These are phyloP conservation scores for Fragum whitleyi DNA, from an alignment of 2,888 invertebrate genomes.

Conservation along the genomic window DNA sequence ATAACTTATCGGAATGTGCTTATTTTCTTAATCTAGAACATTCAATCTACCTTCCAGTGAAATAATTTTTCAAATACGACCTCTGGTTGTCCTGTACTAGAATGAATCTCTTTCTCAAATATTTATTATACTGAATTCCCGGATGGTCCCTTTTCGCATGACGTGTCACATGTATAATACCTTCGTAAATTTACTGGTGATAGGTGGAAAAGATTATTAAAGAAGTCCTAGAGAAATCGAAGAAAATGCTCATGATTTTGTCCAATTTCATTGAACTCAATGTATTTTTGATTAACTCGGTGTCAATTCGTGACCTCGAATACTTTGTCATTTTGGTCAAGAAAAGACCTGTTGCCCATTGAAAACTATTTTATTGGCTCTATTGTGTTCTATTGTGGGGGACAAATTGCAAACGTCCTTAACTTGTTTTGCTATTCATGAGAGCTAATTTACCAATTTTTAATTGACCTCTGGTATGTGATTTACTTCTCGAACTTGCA, in stretches of 20 bases:
- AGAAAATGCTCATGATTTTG: not conserved
- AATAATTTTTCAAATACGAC: too few relatives aligned
- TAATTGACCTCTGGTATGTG: not conserved
- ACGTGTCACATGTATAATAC: too few relatives aligned
- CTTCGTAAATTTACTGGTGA: too few relatives aligned
- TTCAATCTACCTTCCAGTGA: too few relatives aligned
- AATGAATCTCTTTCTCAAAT: too few relatives aligned
- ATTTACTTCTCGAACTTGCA: not conserved
- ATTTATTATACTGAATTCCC: too few relatives aligned
- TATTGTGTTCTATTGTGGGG: not conserved
- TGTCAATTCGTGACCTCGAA: constrained; percentile 20
- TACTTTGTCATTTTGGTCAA: constrained; percentile 16
- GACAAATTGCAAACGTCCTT: not conserved
- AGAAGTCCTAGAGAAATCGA: not conserved
- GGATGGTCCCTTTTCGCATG: too few relatives aligned
- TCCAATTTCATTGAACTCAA: constrained; percentile 7
- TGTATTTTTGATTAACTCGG: constrained; percentile 22
- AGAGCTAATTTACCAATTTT: not conserved
- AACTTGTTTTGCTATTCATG: not conserved
- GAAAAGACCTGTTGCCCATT: not conserved
- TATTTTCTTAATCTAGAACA: too few relatives aligned
- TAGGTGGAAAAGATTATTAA: too few relatives aligned
- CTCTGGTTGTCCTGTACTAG: too few relatives aligned
- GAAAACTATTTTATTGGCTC: not conserved
- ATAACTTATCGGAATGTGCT: too few relatives aligned